Conservation (phyloP, 2,797 vertebrate genomes). For the Ceyx erithaca region DNA sequence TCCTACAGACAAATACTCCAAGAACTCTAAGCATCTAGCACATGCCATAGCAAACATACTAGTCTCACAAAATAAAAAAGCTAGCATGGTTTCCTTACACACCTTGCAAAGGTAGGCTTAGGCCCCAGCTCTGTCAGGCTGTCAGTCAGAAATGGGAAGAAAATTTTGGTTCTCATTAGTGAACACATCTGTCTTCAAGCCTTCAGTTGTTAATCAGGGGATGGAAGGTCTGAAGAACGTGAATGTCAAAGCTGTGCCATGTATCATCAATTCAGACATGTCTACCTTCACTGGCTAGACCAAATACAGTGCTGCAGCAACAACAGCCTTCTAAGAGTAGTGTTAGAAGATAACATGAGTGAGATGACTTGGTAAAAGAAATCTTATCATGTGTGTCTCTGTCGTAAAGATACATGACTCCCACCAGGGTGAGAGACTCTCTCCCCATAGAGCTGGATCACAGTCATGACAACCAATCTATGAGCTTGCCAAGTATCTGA, state of each 20-base stretch:
- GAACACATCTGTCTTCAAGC: rapidly evolving
- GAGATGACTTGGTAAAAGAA: not conserved
- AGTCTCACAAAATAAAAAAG: not conserved
- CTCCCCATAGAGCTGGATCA: not conserved
- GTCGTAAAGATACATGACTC: not conserved
- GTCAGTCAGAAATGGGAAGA: not conserved
- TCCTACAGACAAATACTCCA: not conserved
- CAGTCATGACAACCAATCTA: not conserved
- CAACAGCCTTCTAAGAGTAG: not conserved
- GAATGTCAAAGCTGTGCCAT: not conserved
- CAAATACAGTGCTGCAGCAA: not conserved
- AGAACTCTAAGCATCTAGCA: not conserved
- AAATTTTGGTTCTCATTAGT: not conserved
- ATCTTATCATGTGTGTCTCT: not conserved
- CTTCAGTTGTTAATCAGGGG: not conserved
- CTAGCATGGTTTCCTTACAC: not conserved
- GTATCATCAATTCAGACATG: not conserved
- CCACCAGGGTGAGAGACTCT: not conserved
- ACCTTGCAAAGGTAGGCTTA: not conserved
- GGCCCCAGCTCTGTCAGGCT: not conserved
- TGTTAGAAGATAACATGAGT: not conserved
- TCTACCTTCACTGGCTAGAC: not conserved
- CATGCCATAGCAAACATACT: not conserved
- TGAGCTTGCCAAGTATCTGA: not conserved
- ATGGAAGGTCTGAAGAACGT: not conserved